Percentiles rank a stretch among this genome's conserved stretches.
These are phyloP conservation scores for Chaetogeoica ovagalla DNA, from an alignment of 2,888 invertebrate species.

Conservation along the genomic window DNA sequence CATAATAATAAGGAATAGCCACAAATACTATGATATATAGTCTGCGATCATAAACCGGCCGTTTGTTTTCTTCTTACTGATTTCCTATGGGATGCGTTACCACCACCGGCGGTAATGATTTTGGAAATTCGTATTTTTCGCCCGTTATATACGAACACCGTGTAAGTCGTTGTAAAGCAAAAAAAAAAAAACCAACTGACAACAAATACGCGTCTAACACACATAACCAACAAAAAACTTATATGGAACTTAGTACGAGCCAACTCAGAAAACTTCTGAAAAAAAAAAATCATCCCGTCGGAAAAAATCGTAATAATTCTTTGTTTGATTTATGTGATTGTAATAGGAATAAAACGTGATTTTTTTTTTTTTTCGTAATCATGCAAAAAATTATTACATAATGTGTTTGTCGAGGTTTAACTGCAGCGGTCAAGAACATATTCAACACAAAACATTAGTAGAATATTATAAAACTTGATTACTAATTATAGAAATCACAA, in stretches of 20 bases:
- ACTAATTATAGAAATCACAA: no score
- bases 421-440: no score
- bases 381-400: no score
- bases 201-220: neutral
- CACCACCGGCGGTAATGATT: slow-evolving; percentile 20
- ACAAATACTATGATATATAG: slow-evolving; percentile 1
- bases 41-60: slow-evolving; percentile 33
- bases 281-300: no score
- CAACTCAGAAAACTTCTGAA: neutral
- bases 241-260: neutral
- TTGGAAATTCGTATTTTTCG: slow-evolving; percentile 29
- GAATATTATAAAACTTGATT: no score
- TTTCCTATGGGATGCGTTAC: slow-evolving; percentile 49
- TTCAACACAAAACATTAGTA: no score
- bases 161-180: neutral
- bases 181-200: neutral
- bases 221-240: neutral
- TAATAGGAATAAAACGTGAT: no score
- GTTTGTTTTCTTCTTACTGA: slow-evolving; percentile 48
- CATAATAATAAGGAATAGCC: slow-evolving; percentile 44
- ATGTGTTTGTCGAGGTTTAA: no score
- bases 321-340: no score
- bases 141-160: neutral
- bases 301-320: no score
- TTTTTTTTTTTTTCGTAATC: no score